phyloP scores from a whole-genome alignment of 2,797 vertebrate genomes.

The Cichlasoma orientale region DNA sequence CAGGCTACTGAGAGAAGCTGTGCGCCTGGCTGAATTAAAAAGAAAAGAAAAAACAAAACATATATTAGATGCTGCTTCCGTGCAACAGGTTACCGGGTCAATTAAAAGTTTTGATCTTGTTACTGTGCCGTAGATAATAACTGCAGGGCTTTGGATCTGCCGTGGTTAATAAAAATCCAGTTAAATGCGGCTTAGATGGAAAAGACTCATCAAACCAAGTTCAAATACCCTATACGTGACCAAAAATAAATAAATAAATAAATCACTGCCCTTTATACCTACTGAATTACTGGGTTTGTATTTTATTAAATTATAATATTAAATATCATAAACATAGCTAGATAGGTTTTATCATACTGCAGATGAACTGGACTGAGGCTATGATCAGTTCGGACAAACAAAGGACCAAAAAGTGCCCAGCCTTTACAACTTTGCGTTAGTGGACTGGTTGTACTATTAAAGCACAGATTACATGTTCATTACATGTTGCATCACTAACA shows the following conservation, averaged over 20 bases:
- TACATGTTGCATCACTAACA: background rate
- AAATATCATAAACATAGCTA: background rate
- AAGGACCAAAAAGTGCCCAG: too few relatives aligned
- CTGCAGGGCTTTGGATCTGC: background rate
- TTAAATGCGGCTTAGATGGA: too few relatives aligned
- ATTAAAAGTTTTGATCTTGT: background rate
- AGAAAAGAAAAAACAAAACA: background rate
- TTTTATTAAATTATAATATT: background rate
- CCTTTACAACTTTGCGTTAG: background rate
- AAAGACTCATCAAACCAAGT: too few relatives aligned
- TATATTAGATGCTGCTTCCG: background rate
- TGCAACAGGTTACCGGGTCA: background rate
- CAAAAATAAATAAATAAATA: too few relatives aligned
- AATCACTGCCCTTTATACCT: too few relatives aligned
- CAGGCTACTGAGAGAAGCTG: background rate
- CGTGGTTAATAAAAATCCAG: too few relatives aligned
- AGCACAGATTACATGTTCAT: background rate
- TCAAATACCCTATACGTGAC: too few relatives aligned
- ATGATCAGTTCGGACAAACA: too few relatives aligned
- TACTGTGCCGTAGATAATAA: background rate
- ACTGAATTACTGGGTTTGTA: background rate
- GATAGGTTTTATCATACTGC: background rate
- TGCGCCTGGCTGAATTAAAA: background rate
- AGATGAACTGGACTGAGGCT: background rate
- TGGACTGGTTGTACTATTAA: background rate